Percentiles rank a stretch among this genome's conserved stretches.
phyloP scores from a whole-genome alignment of 2,113 vertebrate species.

The Pteronura brasiliensis region DNA sequence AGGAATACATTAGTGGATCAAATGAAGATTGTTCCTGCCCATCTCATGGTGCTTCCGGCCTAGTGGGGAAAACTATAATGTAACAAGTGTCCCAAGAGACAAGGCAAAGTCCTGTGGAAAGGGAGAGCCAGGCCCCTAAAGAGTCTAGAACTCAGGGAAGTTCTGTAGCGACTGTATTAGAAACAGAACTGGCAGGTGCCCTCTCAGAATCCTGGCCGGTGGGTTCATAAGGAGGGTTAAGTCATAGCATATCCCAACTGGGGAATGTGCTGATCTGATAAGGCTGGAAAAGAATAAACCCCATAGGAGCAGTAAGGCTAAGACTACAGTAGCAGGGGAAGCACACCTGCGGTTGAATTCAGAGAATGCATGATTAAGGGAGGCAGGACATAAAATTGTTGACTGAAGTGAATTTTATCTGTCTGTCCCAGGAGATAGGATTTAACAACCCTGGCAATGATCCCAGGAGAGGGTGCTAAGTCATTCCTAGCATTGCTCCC shows the following conservation, averaged over 20 bases:
- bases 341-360: background rate
- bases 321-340: background rate
- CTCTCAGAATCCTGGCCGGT: background rate
- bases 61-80: rapidly evolving
- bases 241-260: background rate
- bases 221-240: background rate
- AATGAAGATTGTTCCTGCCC: background rate
- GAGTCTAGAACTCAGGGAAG: background rate
- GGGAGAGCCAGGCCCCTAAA: background rate
- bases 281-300: background rate
- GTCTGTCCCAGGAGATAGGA: background rate
- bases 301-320: background rate
- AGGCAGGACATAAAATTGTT: background rate
- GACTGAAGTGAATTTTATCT: background rate
- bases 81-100: background rate
- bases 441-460: background rate
- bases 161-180: background rate
- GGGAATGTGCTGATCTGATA: background rate
- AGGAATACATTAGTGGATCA: background rate
- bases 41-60: background rate
- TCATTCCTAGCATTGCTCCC: background rate
- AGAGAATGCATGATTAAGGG: too few relatives aligned
- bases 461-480: background rate
- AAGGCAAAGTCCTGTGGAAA: background rate
- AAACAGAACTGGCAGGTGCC: background rate